Base-by-base conservation (phyloP, 2,797 vertebrate genomes). In the Cynodonichthys magdalenae region DNA sequence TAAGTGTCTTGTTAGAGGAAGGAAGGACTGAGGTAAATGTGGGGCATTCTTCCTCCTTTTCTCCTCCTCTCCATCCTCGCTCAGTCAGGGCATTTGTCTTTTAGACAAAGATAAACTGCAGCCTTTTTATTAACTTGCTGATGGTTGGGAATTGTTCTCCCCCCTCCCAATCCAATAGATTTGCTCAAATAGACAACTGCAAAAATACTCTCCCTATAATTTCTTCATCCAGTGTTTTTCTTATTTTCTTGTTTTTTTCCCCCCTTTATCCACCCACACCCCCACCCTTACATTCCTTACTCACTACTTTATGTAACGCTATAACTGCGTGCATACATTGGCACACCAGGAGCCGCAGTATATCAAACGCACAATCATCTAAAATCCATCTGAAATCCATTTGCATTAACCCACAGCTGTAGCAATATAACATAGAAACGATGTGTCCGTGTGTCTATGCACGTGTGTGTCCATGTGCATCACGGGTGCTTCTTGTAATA, bases 61-160 rank as follows among this genome's bases (percentile, higher is more conserved):
- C 65, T 74, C 52, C 79, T 69, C 66, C 75, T 52, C 75, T 71
- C 82, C 78, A 77, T 80, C 75, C 75, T 73, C 63, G 69, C 73
- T 73, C 67, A 74, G 82, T 87, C 82, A 72, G 80, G 78, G 83
- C 86, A 89, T 92, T 91, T 87, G 89, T 92, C 91, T 92, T 92
- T 85, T 73, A 60, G 91, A 93, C 91, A 91, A 86, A 93, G 90
- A 93, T 92, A 87, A 92, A 92, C 78, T 82, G 81, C 84, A 82
- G 81, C 66, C 66, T 77, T 86, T 92, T 91, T 93, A 93, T 93
- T 92, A 92, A 92, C 81, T 87, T 87, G 88, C 89, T 92, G 90
- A 93, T 90, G 90, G 86, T 79, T 55, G 80, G 52, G 81, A 85
- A 88, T 85, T 87, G 79, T 89, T 83, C 85, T 84, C 78, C 45